Evolutionary conservation across 1,140 invertebrate genomes (phyloP), one percentile per base, ranked within the genome.

Genomic region (Nasonia longicornis): DNA sequence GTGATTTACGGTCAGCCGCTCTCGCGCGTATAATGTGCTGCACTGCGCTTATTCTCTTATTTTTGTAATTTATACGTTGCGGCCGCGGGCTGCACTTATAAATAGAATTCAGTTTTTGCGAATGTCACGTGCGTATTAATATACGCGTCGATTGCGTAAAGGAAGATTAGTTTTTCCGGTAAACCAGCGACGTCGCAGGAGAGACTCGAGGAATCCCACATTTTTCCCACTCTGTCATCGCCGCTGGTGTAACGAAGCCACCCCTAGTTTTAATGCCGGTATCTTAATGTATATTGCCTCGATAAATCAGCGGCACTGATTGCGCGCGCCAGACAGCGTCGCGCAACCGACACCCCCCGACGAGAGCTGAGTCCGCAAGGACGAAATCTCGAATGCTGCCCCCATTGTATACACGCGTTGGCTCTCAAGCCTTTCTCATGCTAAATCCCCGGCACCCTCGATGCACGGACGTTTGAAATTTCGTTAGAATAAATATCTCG

Each of bases 1-100:
- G 87, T 89, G 88, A 90, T 90, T 89, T 90, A 89, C 86, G 87
- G 79, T 84, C 77, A 35, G 12, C 12, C 64, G 20, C 31, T 66
- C 64, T 74, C 12, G 20, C 73, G 78, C 6, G 6, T 42, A 42
- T 26, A 26, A 26, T 58, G 52, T 58, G 16, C 20, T n/a, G 52
- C 20, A 58, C 52, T 58, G 14, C 16, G 12, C 31, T 42, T 64
- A 11, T 63, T 35, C 42, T 35, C 35, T 35, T 64, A 10, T 76
- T 66, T 63, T 76, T 66, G 58, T 22, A 58, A 58, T 58, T 58
- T 58, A 58, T 58, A n/a, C 20, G 20, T n/a, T 16, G 14, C 3
- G 6, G 38, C 38, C 7, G 3, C n/a, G 6, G 1, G 20, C 6
- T 58, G 31, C 31, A 16, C 20, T 20, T 58, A 20, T 58, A 58